These are phyloP conservation scores for Oceanites oceanicus DNA, from an alignment of 2,113 vertebrate species.

Conservation along the genomic window DNA sequence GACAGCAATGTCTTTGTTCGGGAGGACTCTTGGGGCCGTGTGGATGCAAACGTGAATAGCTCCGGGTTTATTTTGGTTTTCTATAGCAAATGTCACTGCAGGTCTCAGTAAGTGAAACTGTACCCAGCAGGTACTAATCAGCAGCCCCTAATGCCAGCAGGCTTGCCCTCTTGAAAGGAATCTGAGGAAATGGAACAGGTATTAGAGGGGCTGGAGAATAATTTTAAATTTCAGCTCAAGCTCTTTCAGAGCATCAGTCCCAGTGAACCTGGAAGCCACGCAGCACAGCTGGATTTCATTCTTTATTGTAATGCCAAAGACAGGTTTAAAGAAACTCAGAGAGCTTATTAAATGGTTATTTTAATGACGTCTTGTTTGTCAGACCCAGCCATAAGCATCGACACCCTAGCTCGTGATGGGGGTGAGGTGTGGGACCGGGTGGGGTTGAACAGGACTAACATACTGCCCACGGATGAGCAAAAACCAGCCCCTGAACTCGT, in stretches of 20 bases:
- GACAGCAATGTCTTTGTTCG: not conserved
- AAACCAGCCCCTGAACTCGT: not conserved
- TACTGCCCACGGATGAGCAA: not conserved
- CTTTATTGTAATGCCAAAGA: not conserved
- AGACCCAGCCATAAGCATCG: not conserved
- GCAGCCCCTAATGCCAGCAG: not conserved
- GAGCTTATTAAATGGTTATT: not conserved
- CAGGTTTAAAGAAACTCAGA: not conserved
- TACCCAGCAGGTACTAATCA: not conserved
- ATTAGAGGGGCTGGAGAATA: too few species aligned
- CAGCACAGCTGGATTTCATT: not conserved
- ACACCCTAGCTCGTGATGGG: too few species aligned
- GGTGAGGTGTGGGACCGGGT: not conserved
- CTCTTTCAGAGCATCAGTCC: not conserved
- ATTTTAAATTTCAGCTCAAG: not conserved
- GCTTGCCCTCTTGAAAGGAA: not conserved
- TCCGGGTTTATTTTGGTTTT: not conserved
- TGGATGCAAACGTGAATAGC: fast-evolving
- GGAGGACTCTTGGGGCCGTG: not conserved
- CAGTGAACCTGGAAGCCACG: not conserved
- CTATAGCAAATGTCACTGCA: not conserved
- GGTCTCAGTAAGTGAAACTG: not conserved
- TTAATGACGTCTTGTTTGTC: not conserved
- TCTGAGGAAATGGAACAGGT: not conserved
- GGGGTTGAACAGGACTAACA: not conserved